Evolutionary conservation across 2,113 vertebrate genomes (phyloP).

Genomic region (Paraplagusia blochii): DNA sequence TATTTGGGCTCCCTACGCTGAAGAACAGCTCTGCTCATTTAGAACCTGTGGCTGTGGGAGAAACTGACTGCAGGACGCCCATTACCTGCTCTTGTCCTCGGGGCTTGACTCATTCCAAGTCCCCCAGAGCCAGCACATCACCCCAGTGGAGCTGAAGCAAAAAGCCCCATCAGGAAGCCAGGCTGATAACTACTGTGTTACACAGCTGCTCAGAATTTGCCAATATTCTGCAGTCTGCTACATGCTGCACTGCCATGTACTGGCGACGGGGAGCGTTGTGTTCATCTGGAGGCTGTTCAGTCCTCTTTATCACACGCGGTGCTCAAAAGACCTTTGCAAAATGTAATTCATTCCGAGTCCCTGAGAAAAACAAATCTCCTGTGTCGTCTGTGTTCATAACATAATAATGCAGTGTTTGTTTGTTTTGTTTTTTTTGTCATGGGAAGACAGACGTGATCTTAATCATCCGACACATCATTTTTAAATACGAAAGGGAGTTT

Average conservation of each 20-base stretch:
- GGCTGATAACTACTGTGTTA: constrained; percentile 31
- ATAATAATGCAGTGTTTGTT: no score
- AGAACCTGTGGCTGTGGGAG: constrained; percentile 64
- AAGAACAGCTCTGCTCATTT: constrained; percentile 68
- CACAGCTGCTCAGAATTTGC: constrained; percentile 12
- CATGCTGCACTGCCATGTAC: constrained; percentile 11
- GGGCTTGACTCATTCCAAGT: constrained; percentile 46
- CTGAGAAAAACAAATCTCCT: neutral
- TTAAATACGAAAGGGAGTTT: no score
- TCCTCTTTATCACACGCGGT: constrained; percentile 3
- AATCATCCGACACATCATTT: no score
- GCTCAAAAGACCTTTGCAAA: neutral
- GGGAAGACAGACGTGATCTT: no score
- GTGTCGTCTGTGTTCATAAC: no score
- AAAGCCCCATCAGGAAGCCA: constrained; percentile 38
- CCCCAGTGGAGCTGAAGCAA: constrained; percentile 46
- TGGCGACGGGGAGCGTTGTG: constrained; percentile 16
- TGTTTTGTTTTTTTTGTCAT: no score
- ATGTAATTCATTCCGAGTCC: constrained; percentile 1
- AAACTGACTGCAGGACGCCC: constrained; percentile 52
- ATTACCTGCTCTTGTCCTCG: constrained; percentile 68
- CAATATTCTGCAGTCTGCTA: constrained; percentile 20
- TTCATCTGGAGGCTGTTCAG: constrained; percentile 3
- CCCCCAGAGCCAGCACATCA: constrained; percentile 43
- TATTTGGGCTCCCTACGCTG: constrained; percentile 64